A percentile compares a stretch with the other conserved stretches of the same genome.
Evolutionary conservation across 2,888 invertebrate genomes (phyloP).

Genomic region (Callimorpha dominula): DNA sequence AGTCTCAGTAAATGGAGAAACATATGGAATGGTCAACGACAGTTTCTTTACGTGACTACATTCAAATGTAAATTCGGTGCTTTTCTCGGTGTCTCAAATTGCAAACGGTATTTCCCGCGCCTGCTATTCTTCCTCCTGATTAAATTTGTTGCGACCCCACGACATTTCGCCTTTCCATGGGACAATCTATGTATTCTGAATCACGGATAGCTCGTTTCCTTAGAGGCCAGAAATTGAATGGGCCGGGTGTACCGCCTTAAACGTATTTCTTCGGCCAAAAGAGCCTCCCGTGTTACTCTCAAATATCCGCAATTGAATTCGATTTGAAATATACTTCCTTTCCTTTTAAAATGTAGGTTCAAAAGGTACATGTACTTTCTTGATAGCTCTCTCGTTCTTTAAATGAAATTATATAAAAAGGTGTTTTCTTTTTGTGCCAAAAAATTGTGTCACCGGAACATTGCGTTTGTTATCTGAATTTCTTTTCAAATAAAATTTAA

Average conservation of each 20-base stretch:
- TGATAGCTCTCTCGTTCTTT: not conserved
- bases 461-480: not conserved
- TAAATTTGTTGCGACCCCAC: constrained; percentile 36
- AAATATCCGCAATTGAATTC: constrained; percentile 40
- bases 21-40: constrained; percentile 31
- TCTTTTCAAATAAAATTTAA: not conserved
- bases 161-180: constrained; percentile 37
- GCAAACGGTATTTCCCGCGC: constrained; percentile 36
- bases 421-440: constrained; percentile 3
- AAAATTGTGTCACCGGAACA: not conserved
- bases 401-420: constrained; percentile 19
- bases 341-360: constrained; percentile 32
- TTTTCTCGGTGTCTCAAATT: constrained; percentile 24
- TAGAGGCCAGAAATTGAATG: constrained; percentile 39
- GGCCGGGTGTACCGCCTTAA: constrained; percentile 21
- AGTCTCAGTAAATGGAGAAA: not conserved
- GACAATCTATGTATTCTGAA: constrained; percentile 42
- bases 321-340: constrained; percentile 30
- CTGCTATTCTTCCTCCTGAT: constrained; percentile 43
- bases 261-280: constrained; percentile 33
- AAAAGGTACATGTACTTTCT: constrained; percentile 23
- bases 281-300: constrained; percentile 14
- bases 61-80: constrained; percentile 39
- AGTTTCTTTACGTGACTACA: constrained; percentile 30
- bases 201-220: constrained; percentile 37